A percentile compares a stretch with the other conserved stretches of the same genome.
These are phyloP conservation scores for Papilio helenus DNA, from an alignment of 1,140 invertebrate species.

Conservation along the genomic window DNA sequence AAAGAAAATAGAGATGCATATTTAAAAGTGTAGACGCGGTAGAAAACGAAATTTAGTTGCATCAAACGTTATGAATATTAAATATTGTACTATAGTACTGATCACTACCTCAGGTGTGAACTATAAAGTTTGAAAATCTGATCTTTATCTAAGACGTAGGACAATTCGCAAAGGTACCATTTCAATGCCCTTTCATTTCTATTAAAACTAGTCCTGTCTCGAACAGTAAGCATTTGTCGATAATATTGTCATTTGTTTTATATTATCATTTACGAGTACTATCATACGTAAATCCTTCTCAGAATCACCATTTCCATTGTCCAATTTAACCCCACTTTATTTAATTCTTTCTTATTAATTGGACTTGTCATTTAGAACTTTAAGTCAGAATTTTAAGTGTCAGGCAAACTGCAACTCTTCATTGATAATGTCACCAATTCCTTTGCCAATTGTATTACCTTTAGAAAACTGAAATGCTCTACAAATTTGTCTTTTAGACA, in stretches of 20 bases:
- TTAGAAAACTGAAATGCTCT: too few relatives aligned
- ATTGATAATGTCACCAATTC: too few relatives aligned
- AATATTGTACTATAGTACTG: too few relatives aligned
- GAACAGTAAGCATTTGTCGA: background rate
- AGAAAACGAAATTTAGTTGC: background rate
- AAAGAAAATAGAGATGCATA: background rate
- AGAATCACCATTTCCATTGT: background rate
- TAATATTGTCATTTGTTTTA: background rate
- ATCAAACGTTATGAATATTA: background rate
- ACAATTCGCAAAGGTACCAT: background rate
- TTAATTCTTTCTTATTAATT: background rate
- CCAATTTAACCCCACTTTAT: background rate
- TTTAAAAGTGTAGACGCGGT: background rate
- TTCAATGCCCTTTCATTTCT: constrained; percentile 1
- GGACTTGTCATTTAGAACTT: too few relatives aligned
- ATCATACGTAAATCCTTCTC: background rate
- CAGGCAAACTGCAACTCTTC: too few relatives aligned
- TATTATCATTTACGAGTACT: constrained; percentile 12
- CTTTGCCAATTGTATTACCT: too few relatives aligned
- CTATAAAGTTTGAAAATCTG: background rate
- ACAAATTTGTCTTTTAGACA: too few relatives aligned
- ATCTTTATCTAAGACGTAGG: background rate
- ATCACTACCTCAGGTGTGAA: too few relatives aligned
- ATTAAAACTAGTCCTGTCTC: background rate
- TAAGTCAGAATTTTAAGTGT: too few relatives aligned